A percentile compares a stretch with the other conserved stretches of the same genome.
phyloP scores from a whole-genome alignment of 2,888 invertebrate genomes.

The Drosophila prolongata region DNA sequence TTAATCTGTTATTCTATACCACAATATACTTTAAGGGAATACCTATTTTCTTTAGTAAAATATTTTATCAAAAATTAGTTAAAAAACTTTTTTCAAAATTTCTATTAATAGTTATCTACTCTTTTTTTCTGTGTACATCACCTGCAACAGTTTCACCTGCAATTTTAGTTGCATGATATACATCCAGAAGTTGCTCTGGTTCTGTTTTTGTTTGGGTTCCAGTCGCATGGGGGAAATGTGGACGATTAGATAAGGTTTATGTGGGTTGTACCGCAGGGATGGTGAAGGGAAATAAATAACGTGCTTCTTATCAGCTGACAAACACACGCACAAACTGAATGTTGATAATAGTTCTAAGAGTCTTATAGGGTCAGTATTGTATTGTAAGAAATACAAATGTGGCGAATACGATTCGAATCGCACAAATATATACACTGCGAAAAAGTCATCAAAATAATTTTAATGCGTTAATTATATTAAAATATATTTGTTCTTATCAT shows the following conservation, averaged over 20 bases:
- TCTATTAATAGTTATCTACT: neutral
- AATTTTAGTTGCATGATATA: constrained; percentile 24
- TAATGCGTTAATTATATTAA: neutral
- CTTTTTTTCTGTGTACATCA: neutral
- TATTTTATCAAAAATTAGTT: too few relatives aligned
- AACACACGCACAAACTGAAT: constrained; percentile 2
- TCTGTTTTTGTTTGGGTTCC: constrained; percentile 27
- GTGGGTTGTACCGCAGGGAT: constrained; percentile 8
- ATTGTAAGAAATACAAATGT: constrained; percentile 6
- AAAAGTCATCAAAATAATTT: neutral
- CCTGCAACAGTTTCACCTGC: constrained; percentile 18
- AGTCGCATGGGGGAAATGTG: constrained; percentile 42
- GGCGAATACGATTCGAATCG: constrained; percentile 33
- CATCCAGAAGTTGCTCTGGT: constrained; percentile 29
- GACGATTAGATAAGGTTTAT: constrained; percentile 66
- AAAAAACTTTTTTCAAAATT: too few relatives aligned
- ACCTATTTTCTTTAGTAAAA: too few relatives aligned
- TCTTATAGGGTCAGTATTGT: constrained; percentile 30
- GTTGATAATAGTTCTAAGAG: constrained; percentile 23
- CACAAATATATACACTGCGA: neutral
- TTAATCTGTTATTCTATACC: too few relatives aligned
- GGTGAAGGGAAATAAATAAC: constrained; percentile 5
- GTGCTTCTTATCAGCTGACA: constrained; percentile 33
- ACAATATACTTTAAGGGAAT: too few relatives aligned
- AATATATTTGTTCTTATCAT: neutral